Conservation (phyloP, 2,888 invertebrate species). For the Parelbella ahira region DNA sequence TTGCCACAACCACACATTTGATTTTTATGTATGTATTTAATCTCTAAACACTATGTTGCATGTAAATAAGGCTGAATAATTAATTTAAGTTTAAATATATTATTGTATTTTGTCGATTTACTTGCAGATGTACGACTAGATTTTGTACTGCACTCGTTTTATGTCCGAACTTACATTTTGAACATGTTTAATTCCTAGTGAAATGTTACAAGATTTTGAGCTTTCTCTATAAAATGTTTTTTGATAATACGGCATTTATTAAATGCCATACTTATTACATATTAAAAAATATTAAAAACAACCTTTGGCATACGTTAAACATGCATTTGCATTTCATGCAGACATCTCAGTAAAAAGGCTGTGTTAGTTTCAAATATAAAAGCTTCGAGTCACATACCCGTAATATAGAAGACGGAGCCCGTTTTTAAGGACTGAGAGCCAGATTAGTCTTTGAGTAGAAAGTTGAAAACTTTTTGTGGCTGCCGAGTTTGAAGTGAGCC, state of each 20-base stretch:
- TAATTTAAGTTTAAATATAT: slow-evolving; percentile 41
- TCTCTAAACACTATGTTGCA: slow-evolving; percentile 42
- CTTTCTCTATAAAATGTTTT: too few species aligned
- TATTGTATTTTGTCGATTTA: slow-evolving; percentile 25
- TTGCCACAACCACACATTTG: slow-evolving; percentile 39
- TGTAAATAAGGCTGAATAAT: slow-evolving; percentile 63
- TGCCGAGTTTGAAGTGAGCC: slow-evolving; percentile 21
- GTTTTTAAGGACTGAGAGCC: slow-evolving; percentile 21
- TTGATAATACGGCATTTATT: too few species aligned
- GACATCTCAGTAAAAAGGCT: slow-evolving; percentile 15
- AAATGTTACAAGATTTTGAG: too few species aligned
- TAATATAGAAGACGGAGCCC: slow-evolving; percentile 17
- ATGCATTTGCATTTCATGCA: slow-evolving; percentile 2
- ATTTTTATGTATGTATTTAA: slow-evolving; percentile 43
- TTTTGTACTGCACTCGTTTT: slow-evolving; percentile 12
- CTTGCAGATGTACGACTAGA: neutral
- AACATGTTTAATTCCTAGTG: too few species aligned
- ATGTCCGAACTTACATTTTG: too few species aligned
- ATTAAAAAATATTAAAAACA: too few species aligned
- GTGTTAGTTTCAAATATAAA: slow-evolving; percentile 20
- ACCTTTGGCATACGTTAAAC: too few species aligned
- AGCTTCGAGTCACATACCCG: slow-evolving; percentile 16
- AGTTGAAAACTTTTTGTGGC: slow-evolving; percentile 26
- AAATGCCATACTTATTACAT: too few species aligned
- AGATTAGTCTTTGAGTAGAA: slow-evolving; percentile 25